Base-by-base conservation (phyloP, 1,140 invertebrate genomes). In the Nasonia vitripennis region DNA sequence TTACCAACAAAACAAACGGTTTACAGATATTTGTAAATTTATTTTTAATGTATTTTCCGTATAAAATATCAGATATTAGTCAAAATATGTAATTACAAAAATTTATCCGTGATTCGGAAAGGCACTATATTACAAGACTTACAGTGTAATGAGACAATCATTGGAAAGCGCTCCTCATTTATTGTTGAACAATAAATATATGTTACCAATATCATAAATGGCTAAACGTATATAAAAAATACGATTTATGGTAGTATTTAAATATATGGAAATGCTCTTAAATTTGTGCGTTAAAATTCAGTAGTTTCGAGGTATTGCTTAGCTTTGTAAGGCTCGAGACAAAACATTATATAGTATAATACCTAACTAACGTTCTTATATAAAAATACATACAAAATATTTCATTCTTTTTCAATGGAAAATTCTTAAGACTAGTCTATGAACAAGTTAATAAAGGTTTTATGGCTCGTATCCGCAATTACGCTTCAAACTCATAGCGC, bases 61-160 rank as follows among this genome's bases (percentile, higher is more conserved):
- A 86, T 78, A 86, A 82, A 86, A 86, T 78, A 82, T 85, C n/a
- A 70, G 6, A 2, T 45, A 45, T 45, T 78, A 78, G 31, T 27
- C 48, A 86, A 86, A 77, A 70, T 82, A 82, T 82, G 74, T 82
- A 45, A 81, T 77, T 82, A 86, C 73, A 86, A 78, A 86, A 71
- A 78, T 20, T 81, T 51, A 78, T 81, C 79, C 9, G 68, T 51
- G 20, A 85, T 77, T 74, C 17, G 78, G 70, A 73, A 86, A 86
- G 84, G 84, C 84, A 86, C 84, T 86, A 86, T 86, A 37, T 68
- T 85, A 85, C 84, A 85, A 77, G 10, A 70, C 78, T 74, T 80
- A 80, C 14, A 2, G 45, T 85, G 55, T 27, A 80, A 51, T 85
- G 78, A 81, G 78, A 85, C 41, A 74, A 81, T 74, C 34, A 67